Evolutionary conservation across 2,797 vertebrate species (phyloP).

Genomic region (Manis javanica): DNA sequence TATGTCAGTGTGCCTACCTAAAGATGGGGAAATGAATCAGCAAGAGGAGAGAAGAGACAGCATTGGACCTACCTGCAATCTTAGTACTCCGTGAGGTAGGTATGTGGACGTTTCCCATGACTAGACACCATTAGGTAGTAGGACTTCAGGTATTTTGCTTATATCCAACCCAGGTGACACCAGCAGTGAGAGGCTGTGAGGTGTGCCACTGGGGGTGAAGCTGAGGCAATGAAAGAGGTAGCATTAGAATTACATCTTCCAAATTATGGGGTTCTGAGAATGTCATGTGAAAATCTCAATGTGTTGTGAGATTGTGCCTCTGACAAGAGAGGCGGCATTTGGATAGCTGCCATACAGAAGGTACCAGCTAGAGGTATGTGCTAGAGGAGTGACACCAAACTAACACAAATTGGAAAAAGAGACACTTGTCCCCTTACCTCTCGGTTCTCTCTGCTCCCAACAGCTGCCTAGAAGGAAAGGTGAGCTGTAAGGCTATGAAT

Average conservation of each 20-base stretch:
- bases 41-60: neutral
- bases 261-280: neutral
- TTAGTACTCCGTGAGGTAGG: neutral
- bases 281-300: neutral
- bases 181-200: neutral
- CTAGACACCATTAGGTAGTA: no score
- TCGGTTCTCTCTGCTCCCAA: neutral
- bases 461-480: neutral
- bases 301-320: no score
- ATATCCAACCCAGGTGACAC: neutral
- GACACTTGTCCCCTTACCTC: neutral
- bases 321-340: neutral
- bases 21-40: neutral
- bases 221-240: neutral
- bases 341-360: neutral
- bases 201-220: neutral
- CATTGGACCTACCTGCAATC: no score
- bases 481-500: neutral
- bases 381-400: neutral
- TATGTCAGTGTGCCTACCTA: neutral
- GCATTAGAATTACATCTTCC: neutral
- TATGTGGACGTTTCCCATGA: neutral
- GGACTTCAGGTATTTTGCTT: neutral
- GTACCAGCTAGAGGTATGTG: neutral
- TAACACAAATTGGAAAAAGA: neutral